Base-by-base conservation (phyloP, 2,797 vertebrate genomes). In the Jordanella pulchra region DNA sequence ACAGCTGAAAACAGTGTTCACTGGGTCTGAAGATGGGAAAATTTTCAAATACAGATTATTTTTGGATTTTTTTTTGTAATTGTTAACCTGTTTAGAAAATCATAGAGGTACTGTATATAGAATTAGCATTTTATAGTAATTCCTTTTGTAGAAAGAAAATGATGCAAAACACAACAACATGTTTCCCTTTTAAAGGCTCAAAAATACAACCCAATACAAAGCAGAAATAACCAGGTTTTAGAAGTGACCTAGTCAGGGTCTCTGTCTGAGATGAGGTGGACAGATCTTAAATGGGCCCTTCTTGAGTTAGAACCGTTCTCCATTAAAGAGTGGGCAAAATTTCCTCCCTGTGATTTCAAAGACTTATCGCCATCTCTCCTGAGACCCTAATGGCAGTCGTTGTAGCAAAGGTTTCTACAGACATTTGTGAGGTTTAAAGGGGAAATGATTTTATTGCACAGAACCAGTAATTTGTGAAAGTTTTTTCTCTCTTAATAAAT, bases 1-100 rank as follows among this genome's bases (percentile, higher is more conserved):
- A 48, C 47, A 25, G 72, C 12, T 72, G 67, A 78, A 69, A n/a
- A 30, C 67, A 65, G 54, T 5, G 30, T 72, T 69, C 63, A 55
- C 45, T 10, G 15, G 63, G 30, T 66, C 13, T 27, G n/a, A 60
- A 35, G 23, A 18, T 13, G 23, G 21, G 12, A 4, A 39, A 14
- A 61, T 61, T 3, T n/a, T 18, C 5, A 48, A 17, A 6, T 48
- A 48, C 35, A 47, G 13, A 4, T 47, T 18, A 18, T 48, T 3
- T 48, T 48, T 3, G 1, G 9, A 58, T 54, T 54, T 2, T 58
- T 9, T 2, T 58, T 18, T 32, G 6, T 18, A 11, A 4, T 60
- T 58, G 13, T 60, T n/a, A 9, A 23, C 56, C 9, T 39, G 23
- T 39, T 18, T 4, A 23, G 58, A 39, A 39, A 35, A 60, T 21